phyloP scores from a whole-genome alignment of 1,140 invertebrate species.

The Zaprionus gabonicus region DNA sequence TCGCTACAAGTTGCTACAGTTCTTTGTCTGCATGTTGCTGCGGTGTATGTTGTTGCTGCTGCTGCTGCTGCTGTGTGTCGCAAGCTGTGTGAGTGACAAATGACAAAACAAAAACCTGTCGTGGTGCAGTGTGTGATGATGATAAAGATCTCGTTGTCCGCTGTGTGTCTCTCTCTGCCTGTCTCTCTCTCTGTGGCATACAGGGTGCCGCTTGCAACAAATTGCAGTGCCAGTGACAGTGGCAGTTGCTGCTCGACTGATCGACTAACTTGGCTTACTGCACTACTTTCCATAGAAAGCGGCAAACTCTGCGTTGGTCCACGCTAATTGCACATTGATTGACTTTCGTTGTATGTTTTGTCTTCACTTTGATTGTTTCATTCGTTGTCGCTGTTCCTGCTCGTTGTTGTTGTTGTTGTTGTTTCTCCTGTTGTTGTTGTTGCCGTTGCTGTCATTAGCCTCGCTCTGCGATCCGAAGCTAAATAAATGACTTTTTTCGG shows the following conservation, averaged over 20 bases:
- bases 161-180: constrained; percentile 1
- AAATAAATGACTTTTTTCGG: constrained; percentile 21
- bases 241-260: constrained; percentile 1
- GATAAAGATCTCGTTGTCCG: constrained; percentile 77
- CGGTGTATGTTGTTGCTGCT: constrained; percentile 45
- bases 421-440: background rate
- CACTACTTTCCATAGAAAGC: constrained; percentile 74
- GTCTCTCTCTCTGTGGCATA: constrained; percentile 40
- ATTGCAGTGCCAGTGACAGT: constrained; percentile 60
- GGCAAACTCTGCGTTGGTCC: constrained; percentile 37
- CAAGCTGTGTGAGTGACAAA: constrained; percentile 84
- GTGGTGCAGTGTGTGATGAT: constrained; percentile 71
- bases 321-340: constrained; percentile 75
- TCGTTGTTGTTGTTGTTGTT: background rate
- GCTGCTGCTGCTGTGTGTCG: constrained; percentile 53
- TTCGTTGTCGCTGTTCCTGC: background rate
- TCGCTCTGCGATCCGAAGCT: background rate
- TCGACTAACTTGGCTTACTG: constrained; percentile 66
- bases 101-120: constrained; percentile 84
- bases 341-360: constrained; percentile 63
- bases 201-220: constrained; percentile 71
- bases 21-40: constrained; percentile 57
- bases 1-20: constrained; percentile 77
- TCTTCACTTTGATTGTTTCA: constrained; percentile 7
- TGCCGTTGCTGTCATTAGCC: constrained; percentile 14